A percentile compares a stretch with the other conserved stretches of the same genome.
Evolutionary conservation across 1,140 invertebrate genomes (phyloP).

Genomic region (Drosophila bocqueti): DNA sequence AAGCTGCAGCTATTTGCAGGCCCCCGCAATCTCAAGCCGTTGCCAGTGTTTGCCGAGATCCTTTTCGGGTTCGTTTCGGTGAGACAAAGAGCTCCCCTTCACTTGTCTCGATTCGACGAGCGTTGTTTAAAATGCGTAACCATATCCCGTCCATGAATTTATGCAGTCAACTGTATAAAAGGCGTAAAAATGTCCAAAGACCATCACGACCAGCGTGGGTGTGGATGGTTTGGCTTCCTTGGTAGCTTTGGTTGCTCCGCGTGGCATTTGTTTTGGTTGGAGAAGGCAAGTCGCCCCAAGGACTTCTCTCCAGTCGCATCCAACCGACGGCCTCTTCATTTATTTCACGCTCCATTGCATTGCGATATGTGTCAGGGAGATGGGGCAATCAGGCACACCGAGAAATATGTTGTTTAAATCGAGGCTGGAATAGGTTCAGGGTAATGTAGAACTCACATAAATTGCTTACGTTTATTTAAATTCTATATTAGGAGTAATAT

Average conservation of each 20-base stretch:
- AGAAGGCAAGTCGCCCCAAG: constrained; percentile 24
- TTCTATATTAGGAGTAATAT: neutral
- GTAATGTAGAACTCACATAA: too few relatives aligned
- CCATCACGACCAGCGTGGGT: constrained; percentile 24
- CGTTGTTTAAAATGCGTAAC: constrained; percentile 73
- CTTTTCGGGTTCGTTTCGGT: constrained; percentile 25
- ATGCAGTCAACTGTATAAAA: constrained; percentile 77
- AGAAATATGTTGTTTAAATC: constrained; percentile 1
- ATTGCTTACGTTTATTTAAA: neutral
- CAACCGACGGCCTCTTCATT: constrained; percentile 55
- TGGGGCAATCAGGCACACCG: constrained; percentile 62
- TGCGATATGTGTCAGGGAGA: constrained; percentile 66
- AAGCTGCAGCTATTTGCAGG: constrained; percentile 43
- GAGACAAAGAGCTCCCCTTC: constrained; percentile 37
- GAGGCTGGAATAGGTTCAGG: too few relatives aligned
- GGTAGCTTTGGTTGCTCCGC: constrained; percentile 7
- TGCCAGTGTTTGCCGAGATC: constrained; percentile 31
- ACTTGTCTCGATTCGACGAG: constrained; percentile 13
- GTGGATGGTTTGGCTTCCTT: neutral
- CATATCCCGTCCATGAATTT: constrained; percentile 62
- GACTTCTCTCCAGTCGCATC: constrained; percentile 10
- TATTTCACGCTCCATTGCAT: constrained; percentile 79
- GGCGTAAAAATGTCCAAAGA: constrained; percentile 71
- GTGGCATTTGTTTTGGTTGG: constrained; percentile 41
- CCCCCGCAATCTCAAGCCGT: constrained; percentile 1